Conservation (phyloP, 2,113 vertebrate genomes). For the Manacus vitellinus region DNA sequence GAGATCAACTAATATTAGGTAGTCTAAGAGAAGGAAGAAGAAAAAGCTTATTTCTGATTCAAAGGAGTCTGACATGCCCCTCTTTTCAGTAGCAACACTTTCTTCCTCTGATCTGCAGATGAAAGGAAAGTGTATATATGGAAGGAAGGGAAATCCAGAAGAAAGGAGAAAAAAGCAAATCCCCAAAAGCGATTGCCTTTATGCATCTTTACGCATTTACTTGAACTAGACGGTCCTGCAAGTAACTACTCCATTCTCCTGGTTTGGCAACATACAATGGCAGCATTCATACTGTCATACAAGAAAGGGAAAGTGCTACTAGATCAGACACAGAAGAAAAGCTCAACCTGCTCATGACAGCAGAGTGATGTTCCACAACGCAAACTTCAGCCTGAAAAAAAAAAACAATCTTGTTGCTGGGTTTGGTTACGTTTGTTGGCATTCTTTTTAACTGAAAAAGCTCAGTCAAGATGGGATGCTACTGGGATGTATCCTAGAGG, state of each 20-base stretch:
- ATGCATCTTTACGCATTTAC: not conserved
- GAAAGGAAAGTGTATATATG: not conserved
- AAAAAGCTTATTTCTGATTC: not conserved
- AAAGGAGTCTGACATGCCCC: not conserved
- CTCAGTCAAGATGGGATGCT: not conserved
- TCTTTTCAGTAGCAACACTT: not conserved
- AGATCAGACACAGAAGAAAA: not conserved
- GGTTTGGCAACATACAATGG: not conserved
- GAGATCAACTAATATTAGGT: not conserved
- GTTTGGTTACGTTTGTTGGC: not conserved
- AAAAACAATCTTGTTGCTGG: not conserved
- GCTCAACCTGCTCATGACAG: not conserved
- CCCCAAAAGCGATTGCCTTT: not conserved
- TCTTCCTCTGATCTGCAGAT: not conserved
- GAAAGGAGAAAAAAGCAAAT: not conserved
- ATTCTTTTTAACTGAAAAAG: not conserved
- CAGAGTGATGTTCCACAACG: not conserved
- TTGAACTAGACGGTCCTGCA: not conserved
- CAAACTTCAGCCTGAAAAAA: not conserved
- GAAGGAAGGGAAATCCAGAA: not conserved
- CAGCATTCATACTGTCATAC: not conserved
- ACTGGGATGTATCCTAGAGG: not conserved
- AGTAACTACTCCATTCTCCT: not conserved
- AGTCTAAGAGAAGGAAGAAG: not conserved
- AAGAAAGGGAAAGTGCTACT: not conserved